Evolutionary conservation across 2,113 vertebrate species (phyloP), one percentile per base, ranked within the genome.

Genomic region (Ctenodactylus gundi): DNA sequence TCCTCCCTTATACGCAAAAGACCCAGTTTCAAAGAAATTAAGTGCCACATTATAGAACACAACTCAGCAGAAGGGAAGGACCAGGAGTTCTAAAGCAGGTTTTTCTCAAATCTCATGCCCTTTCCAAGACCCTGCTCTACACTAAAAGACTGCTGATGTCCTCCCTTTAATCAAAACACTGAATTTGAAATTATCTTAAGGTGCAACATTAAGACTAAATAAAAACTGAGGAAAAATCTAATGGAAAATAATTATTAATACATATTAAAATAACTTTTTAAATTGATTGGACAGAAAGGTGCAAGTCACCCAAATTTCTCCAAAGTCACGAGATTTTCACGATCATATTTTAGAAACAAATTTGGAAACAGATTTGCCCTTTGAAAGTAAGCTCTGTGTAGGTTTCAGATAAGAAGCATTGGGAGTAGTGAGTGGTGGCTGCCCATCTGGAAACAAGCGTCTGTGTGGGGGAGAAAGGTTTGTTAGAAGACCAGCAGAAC

Each of bases 201-300:
- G 76, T 4, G 29, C 68, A 18, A 84, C 25, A 9, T 41, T 70
- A 88, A 75, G 53, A 62, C 7, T 34, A 39, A 51, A 75, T 44
- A 72, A 29, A 70, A 39, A n/a, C 36, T 58, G 34, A 90, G 27
- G 25, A 84, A 83, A 55, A 90, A 68, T 80, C 29, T 53, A 96
- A 41, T 46, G 58, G 70, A 81, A 95, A 96, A 88, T 39, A 51
- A n/a, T n/a, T n/a, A n/a, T n/a, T n/a, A n/a, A n/a, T 44, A 73
- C 51, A 41, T 53, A 55, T 58, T 44, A 73, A 94, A 83, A 89
- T 53, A n/a, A n/a, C n/a, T n/a, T n/a, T n/a, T 58, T 62, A 53
- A n/a, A 34, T 67, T 55, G 51, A 82, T 46, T 21, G 7, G 13
- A 75, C 60, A 64, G 44, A 87, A 73, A 91, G 53, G 46, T 60